Conservation (phyloP, 2,888 invertebrate genomes). For the Coecobrya sp. region DNA sequence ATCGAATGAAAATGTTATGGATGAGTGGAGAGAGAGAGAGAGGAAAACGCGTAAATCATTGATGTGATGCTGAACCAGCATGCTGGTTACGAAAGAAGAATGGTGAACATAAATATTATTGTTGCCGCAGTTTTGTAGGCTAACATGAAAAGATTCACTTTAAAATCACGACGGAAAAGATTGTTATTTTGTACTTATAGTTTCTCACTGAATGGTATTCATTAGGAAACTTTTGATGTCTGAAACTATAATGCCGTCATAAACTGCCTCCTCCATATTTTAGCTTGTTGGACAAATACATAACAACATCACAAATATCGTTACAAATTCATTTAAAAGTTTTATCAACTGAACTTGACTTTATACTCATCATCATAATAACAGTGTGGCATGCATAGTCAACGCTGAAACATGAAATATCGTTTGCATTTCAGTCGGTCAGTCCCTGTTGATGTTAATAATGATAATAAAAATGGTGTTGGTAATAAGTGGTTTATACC, state of each 20-base stretch:
- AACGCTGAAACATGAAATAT: neutral
- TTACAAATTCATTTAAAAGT: neutral
- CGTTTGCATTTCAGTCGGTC: neutral
- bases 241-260: constrained; percentile 5
- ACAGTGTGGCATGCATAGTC: neutral
- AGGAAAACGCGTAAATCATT: constrained; percentile 47
- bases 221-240: neutral
- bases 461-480: constrained; percentile 1
- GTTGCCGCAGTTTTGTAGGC: neutral
- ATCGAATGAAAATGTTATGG: constrained; percentile 24
- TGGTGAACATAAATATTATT: constrained; percentile 2
- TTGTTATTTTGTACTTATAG: too few relatives aligned
- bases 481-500: constrained; percentile 2
- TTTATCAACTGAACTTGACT: constrained; percentile 10
- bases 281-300: neutral
- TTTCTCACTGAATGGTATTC: neutral
- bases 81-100: neutral
- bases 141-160: neutral
- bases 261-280: neutral
- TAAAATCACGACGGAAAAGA: neutral
- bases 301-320: neutral
- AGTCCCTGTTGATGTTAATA: neutral
- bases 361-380: neutral
- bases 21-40: constrained; percentile 30
- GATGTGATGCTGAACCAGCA: constrained; percentile 1